Evolutionary conservation across 2,113 vertebrate species (phyloP), one percentile per base, ranked within the genome.

Genomic region (Jacana jacana): DNA sequence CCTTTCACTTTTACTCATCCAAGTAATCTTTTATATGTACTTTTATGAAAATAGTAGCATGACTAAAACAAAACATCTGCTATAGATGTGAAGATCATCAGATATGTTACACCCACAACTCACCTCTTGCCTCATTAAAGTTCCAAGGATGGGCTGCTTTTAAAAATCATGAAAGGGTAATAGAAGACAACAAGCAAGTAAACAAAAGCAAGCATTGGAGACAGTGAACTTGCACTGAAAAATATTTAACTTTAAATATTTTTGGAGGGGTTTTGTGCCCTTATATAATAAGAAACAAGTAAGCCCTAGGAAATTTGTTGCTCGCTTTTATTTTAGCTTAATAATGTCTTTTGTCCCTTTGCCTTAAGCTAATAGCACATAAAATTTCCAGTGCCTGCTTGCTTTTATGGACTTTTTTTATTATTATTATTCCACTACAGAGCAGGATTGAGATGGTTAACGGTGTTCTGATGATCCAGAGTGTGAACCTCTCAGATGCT

Each of bases 401-500:
- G 52, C 37, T 95, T 90, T 95, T 86, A 57, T 66, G 70, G 60
- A 86, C 46, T 44, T 44, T 18, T 44, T 44, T 44, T 94, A 13
- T 49, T 11, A 33, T 57, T 28, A 42, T 80, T 80, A 86, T 84
- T 97, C 57, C 95, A 65, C 98, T 98, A 96, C 98, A 99, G 99
- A 98, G 96, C 97, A 98, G 98, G 66, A 88, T 99, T 89, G 98
- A 99, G 94, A 98, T 98, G 89, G 68, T 98, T 96, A 99, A 99
- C 80, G 99, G 99, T 75, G 98, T 99, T 66, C 96, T 99, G 94
- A 98, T 97, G 93, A 99, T 99, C 97, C 97, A 97, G 71, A 98
- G 61, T 80, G 98, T 99, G 77, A 99, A 98, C 94, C 96, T 98
- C n/a, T 97, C 98, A 8, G 99, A 99, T 95, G 99, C 99, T 11